Evolutionary conservation across 1,140 invertebrate genomes (phyloP).

Genomic region (Macrobrachium rosenbergii): DNA sequence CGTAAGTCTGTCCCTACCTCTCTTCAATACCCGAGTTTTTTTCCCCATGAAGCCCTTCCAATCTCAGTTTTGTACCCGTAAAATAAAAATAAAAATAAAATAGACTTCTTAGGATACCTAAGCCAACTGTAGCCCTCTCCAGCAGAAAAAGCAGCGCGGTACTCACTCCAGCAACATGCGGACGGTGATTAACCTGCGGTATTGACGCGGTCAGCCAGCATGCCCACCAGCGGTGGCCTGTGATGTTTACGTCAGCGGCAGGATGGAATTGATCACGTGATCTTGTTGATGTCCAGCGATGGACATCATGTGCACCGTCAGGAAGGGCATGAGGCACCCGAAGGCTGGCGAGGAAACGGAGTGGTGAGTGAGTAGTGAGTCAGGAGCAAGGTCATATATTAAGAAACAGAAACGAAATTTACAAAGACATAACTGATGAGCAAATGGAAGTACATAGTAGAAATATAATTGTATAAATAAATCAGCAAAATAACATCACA

Average conservation of each 20-base stretch:
- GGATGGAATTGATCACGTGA: conserved; percentile 81
- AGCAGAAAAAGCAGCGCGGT: background rate
- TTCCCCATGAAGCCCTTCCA: too few species aligned
- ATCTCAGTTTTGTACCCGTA: too few species aligned
- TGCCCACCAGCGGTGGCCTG: conserved; percentile 78
- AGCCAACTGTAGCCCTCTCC: background rate
- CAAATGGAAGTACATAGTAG: too few species aligned
- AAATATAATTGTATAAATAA: too few species aligned
- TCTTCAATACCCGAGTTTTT: too few species aligned
- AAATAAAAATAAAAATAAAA: too few species aligned
- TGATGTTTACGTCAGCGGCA: conserved; percentile 80
- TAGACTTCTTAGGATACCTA: too few species aligned
- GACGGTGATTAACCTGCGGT: conserved; percentile 79
- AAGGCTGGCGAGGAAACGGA: conserved; percentile 75
- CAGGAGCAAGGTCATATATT: background rate
- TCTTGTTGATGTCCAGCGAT: conserved; percentile 79
- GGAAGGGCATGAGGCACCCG: conserved; percentile 82
- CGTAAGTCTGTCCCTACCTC: too few species aligned
- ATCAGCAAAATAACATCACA: too few species aligned
- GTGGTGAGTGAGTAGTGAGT: background rate
- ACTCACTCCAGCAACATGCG: conserved; percentile 77
- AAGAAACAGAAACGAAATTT: conserved; percentile 34
- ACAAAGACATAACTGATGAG: too few species aligned
- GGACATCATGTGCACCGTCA: conserved; percentile 80
- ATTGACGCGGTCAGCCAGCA: conserved; percentile 77